A percentile compares a stretch with the other conserved stretches of the same genome.
phyloP scores from a whole-genome alignment of 2,113 vertebrate species.

The Polypterus senegalus region DNA sequence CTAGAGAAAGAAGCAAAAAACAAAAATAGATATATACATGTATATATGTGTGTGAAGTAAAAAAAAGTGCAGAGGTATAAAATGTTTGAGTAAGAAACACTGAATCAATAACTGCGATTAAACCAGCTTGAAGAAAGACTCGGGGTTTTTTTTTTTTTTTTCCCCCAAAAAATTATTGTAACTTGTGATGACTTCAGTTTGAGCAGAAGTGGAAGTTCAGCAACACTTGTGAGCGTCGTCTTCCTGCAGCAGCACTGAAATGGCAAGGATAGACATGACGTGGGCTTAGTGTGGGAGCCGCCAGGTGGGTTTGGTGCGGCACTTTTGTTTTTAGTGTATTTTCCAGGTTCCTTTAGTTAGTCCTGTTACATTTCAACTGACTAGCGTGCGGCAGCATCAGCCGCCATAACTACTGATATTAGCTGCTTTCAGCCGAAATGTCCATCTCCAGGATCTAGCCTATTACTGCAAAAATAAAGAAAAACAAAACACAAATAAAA shows the following conservation, averaged over 20 bases:
- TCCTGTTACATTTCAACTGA: slow-evolving; percentile 26
- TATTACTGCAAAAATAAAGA: slow-evolving; percentile 76
- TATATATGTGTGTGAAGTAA: too few relatives aligned
- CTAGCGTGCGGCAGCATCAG: slow-evolving; percentile 41
- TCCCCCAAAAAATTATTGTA: slow-evolving; percentile 26
- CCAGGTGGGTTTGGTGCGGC: too few relatives aligned
- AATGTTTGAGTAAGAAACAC: slow-evolving; percentile 37
- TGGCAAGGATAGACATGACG: slow-evolving; percentile 33
- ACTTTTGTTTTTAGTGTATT: too few relatives aligned
- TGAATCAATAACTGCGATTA: slow-evolving; percentile 31
- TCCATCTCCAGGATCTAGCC: slow-evolving; percentile 64
- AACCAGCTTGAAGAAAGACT: slow-evolving; percentile 32
- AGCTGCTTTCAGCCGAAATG: slow-evolving; percentile 25
- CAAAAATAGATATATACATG: slow-evolving; percentile 15
- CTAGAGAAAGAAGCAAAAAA: slow-evolving; percentile 50
- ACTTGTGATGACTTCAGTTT: slow-evolving; percentile 22
- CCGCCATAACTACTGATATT: too few relatives aligned
- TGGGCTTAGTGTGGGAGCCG: too few relatives aligned
- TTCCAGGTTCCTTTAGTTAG: too few relatives aligned
- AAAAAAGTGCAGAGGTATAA: slow-evolving; percentile 84
- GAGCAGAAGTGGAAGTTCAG: slow-evolving; percentile 41
- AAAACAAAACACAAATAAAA: slow-evolving; percentile 48
- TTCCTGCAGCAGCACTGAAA: slow-evolving; percentile 57
- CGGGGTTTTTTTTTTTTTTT: slow-evolving; percentile 23
- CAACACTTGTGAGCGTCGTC: slow-evolving; percentile 56